Evolutionary conservation across 2,113 vertebrate species (phyloP).

Genomic region (Micronycteris hirsuta): DNA sequence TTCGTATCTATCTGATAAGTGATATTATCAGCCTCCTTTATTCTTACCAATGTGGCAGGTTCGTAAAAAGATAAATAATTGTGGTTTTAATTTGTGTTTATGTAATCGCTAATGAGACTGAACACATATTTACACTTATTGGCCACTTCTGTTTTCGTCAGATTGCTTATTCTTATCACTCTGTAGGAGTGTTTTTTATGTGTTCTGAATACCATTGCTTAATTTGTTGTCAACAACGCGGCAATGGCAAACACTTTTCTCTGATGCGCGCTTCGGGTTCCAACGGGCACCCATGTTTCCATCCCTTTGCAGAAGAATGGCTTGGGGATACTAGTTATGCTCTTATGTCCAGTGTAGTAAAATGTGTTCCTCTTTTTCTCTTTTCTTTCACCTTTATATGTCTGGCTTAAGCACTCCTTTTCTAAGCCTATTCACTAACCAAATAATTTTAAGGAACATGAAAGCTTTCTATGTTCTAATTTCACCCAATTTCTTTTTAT

Average conservation of each 20-base stretch:
- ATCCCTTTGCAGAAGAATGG: not conserved
- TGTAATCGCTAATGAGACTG: not conserved
- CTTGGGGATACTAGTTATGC: not conserved
- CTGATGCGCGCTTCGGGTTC: not conserved
- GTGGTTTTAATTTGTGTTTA: not conserved
- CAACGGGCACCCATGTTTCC: not conserved
- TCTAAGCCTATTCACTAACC: not conserved
- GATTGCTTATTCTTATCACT: not conserved
- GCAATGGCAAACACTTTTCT: not conserved
- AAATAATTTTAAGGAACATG: not conserved
- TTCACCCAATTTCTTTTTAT: not conserved
- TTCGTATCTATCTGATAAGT: not conserved
- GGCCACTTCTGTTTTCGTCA: not conserved
- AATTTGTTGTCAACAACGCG: not conserved
- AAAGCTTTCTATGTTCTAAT: not conserved
- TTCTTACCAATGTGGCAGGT: not conserved
- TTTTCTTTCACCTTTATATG: not conserved
- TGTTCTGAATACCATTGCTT: not conserved
- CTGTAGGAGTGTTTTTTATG: not conserved
- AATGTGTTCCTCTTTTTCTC: not conserved
- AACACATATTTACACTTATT: not conserved
- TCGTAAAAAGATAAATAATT: not conserved
- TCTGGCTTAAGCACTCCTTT: not conserved
- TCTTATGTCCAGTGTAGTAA: not conserved
- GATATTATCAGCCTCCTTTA: not conserved